A percentile compares a stretch with the other conserved stretches of the same genome.
phyloP scores from a whole-genome alignment of 2,797 vertebrate species.

The Knipowitschia caucasica region DNA sequence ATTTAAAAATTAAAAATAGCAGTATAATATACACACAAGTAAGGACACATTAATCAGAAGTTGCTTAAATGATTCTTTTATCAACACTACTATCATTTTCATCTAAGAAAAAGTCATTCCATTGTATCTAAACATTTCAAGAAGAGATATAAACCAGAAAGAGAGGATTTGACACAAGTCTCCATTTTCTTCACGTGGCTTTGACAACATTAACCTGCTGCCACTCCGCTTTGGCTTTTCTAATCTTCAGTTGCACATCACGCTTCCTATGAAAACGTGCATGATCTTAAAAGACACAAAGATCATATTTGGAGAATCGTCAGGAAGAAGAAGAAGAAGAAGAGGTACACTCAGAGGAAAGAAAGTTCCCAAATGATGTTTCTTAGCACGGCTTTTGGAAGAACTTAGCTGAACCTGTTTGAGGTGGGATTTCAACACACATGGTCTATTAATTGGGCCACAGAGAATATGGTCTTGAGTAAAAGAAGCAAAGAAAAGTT shows the following conservation, averaged over 20 bases:
- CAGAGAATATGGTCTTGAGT: background rate
- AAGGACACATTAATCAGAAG: no score
- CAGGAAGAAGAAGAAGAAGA: background rate
- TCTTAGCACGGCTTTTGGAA: background rate
- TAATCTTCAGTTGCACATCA: conserved; percentile 30
- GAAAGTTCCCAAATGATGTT: background rate
- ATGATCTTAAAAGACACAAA: conserved; percentile 12
- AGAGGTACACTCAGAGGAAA: background rate
- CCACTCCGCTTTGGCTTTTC: conserved; percentile 24
- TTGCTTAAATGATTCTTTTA: no score
- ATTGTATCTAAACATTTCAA: no score
- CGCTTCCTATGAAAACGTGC: conserved; percentile 1
- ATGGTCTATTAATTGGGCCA: background rate
- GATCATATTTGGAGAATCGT: no score
- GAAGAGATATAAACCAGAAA: background rate
- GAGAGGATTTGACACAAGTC: conserved; percentile 11
- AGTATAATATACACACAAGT: no score
- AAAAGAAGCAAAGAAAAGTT: background rate
- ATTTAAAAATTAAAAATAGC: no score
- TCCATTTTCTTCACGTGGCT: conserved; percentile 50
- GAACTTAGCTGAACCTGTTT: background rate
- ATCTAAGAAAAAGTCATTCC: no score
- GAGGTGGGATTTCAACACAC: background rate
- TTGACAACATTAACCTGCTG: conserved; percentile 49
- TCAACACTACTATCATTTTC: no score